Evolutionary conservation across 2,113 vertebrate species (phyloP), one percentile per base, ranked within the genome.

Genomic region (Epinephelus moara): DNA sequence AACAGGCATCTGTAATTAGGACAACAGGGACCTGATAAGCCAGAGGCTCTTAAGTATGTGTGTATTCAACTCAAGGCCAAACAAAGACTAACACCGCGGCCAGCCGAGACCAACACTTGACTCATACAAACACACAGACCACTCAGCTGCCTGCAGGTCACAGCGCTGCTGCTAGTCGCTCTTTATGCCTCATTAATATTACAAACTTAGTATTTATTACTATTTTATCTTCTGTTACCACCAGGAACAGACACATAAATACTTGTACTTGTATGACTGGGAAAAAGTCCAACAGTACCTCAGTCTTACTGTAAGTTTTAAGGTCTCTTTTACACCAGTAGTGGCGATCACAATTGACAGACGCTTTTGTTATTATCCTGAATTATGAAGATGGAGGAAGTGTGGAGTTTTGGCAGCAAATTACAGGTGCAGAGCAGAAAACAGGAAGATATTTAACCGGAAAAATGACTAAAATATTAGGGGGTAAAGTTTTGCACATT

Each of bases 1-100:
- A 64, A 7, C 75, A 68, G 17, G 68, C 18, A 2, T 25, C 59
- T 61, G 84, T 83, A 81, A 91, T 85, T 23, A 79, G 57, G 76
- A 69, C 79, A 30, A 55, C 50, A 13, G 85, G 79, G 82, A 85
- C 60, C 50, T 17, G 76, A 81, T 2, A 45, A 55, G 76, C 74
- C 53, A 0, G 30, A 45, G 53, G 76, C 71, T 1, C 64, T 40
- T 68, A 25, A 85, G 56, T 75, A 25, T 59, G 75, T 30, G 62
- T 11, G n/a, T 21, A 0, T 66, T 62, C n/a, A 63, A 80, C 53
- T 85, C 57, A 74, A 80, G 86, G 89, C 86, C 78, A 1, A 8
- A 57, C 68, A 50, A 40, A 73, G 59, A 69, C 62, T 0, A 45
- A 56, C n/a, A 27, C 62, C 30, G 11, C 21, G 11, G 55, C 23